Evolutionary conservation across 2,797 vertebrate species (phyloP), one percentile per base, ranked within the genome.

Genomic region (Champsocephalus esox): DNA sequence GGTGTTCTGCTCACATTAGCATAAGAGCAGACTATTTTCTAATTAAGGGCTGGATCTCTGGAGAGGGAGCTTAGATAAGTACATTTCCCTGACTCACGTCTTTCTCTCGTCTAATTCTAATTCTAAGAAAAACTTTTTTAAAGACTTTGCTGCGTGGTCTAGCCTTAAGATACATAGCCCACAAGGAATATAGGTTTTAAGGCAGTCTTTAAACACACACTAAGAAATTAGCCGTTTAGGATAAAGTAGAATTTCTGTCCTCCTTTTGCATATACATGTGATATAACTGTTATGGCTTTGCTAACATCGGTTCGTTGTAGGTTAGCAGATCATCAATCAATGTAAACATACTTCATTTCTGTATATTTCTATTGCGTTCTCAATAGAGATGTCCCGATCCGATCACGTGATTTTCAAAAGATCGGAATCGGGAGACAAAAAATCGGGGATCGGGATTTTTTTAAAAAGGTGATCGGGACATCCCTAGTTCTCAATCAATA

Each of bases 11-110:
- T 75, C 57, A 66, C 57, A 70, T 82, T 81, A 58, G 52, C 71
- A 65, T 46, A 76, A 41, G 34, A 71, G 67, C 64, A 45, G 61
- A 70, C 74, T 57, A 55, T 62, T 77, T 81, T 66, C 14, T 80
- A 85, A 87, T 82, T 83, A 83, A 71, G 41, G 24, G 59, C 63
- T 19, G 32, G 70, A 21, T 81, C 80, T 85, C 85, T 49, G 12
- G 63, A 77, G 78, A 57, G 58, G 49, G 50, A 54, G 73, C 66
- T 73, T 19, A 21, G 67, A 78, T 56, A 74, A 76, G 75, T 73
- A 70, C 58, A 73, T 74, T 72, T 70, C 51, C 74, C 56, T 58
- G 66, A 51, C 68, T 72, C 62, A 12, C 28, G 32, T 12, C 50
- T 44, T 50, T 65, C 45, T 17, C 48, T 63, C 21, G 21, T 73